Percentiles rank a stretch among this genome's conserved stretches.
phyloP scores from a whole-genome alignment of 2,113 vertebrate genomes.

The Sapajus apella region DNA sequence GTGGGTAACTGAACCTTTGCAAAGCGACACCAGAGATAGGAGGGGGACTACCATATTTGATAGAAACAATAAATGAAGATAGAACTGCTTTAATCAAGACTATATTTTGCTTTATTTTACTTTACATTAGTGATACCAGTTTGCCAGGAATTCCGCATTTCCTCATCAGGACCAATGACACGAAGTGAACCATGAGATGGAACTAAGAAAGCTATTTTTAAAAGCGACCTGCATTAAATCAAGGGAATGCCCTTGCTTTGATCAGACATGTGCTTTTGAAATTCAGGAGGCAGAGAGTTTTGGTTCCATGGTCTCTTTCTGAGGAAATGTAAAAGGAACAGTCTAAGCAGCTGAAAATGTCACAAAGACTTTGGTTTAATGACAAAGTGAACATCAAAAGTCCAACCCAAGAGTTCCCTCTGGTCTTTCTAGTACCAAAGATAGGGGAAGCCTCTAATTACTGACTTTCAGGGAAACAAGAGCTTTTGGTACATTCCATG shows the following conservation, averaged over 20 bases:
- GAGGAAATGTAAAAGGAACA: constrained; percentile 31
- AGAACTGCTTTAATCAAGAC: background rate
- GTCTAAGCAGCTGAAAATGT: constrained; percentile 21
- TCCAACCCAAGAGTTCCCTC: background rate
- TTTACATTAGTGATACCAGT: background rate
- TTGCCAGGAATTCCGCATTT: background rate
- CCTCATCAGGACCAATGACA: background rate
- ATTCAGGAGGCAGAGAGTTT: constrained; percentile 51
- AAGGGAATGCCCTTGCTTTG: constrained; percentile 64
- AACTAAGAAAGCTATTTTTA: constrained; percentile 52
- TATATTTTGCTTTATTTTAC: background rate
- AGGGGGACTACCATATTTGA: background rate
- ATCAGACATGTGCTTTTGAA: constrained; percentile 56
- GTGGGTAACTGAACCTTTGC: background rate
- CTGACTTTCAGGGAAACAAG: background rate
- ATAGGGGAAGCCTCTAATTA: constrained; percentile 28
- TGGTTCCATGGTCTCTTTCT: constrained; percentile 34
- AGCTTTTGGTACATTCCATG: background rate
- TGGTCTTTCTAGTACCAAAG: constrained; percentile 2
- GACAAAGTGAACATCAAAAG: constrained; percentile 63
- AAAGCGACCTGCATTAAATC: constrained; percentile 57
- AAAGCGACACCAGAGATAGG: background rate
- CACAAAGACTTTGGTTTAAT: constrained; percentile 54
- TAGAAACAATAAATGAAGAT: background rate
- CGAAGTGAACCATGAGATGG: background rate